Conservation (phyloP, 2,888 invertebrate species). For the Drosophila kanekoi region DNA sequence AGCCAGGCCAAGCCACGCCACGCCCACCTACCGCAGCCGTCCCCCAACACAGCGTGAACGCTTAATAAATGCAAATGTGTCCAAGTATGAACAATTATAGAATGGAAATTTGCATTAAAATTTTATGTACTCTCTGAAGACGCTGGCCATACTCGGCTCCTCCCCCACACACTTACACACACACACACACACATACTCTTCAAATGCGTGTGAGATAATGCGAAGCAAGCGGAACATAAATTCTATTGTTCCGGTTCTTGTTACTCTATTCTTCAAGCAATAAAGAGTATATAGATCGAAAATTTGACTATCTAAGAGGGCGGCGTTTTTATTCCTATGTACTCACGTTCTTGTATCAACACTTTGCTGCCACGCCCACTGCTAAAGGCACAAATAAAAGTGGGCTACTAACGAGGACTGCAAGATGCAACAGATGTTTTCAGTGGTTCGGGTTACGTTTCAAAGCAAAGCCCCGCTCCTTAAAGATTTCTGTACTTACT, state of each 20-base stretch:
- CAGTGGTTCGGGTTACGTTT: no score
- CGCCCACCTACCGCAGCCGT: not conserved
- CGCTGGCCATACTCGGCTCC: constrained; percentile 4
- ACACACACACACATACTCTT: not conserved
- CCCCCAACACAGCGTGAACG: constrained; percentile 17
- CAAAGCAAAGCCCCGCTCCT: no score
- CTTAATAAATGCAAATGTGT: constrained; percentile 78
- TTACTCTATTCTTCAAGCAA: not conserved
- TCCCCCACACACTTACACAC: not conserved
- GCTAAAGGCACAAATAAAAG: no score
- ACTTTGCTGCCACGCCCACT: not conserved
- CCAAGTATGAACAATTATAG: constrained; percentile 79
- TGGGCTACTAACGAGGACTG: no score
- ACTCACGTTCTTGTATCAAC: not conserved
- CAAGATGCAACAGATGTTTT: no score
- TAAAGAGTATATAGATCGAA: not conserved
- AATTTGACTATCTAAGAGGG: not conserved
- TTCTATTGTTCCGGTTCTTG: constrained; percentile 20
- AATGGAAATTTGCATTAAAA: constrained; percentile 79
- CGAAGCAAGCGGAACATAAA: constrained; percentile 67
- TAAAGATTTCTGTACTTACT: no score
- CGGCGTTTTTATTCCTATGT: not conserved
- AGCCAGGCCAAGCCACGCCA: not conserved
- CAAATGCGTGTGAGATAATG: constrained; percentile 31
- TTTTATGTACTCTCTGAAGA: constrained; percentile 69